Conservation (phyloP, 2,888 invertebrate species). For the Axea sp. region DNA sequence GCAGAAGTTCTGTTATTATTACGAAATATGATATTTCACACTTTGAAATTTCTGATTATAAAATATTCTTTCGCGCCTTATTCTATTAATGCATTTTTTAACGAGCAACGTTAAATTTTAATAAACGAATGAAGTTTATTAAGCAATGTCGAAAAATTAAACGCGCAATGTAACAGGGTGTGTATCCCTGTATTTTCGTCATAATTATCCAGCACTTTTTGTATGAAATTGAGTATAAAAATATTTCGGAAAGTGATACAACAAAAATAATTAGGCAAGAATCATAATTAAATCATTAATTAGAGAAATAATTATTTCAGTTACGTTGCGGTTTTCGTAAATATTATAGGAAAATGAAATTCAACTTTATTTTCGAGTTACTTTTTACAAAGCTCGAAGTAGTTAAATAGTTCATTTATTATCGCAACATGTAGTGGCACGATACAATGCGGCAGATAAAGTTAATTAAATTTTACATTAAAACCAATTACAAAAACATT, state of each 20-base stretch:
- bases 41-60: conserved; percentile 5
- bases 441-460: neutral
- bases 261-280: no score
- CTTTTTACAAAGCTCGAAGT: no score
- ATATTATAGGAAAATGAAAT: no score
- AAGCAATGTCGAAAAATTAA: neutral
- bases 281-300: no score
- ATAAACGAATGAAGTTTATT: neutral
- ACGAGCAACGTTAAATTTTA: neutral
- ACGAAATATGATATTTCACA: conserved; percentile 15
- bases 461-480: conserved; percentile 12
- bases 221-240: no score
- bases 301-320: no score
- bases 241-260: no score
- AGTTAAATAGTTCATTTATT: no score
- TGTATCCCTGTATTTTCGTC: neutral
- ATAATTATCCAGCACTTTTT: no score
- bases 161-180: neutral
- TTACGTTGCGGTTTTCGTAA: no score
- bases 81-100: neutral
- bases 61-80: neutral
- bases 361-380: no score
- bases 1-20: conserved; percentile 13
- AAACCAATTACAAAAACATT: conserved; percentile 12
- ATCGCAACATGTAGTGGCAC: no score